phyloP scores from a whole-genome alignment of 2,888 invertebrate genomes.

The Vandiemenella viatica region DNA sequence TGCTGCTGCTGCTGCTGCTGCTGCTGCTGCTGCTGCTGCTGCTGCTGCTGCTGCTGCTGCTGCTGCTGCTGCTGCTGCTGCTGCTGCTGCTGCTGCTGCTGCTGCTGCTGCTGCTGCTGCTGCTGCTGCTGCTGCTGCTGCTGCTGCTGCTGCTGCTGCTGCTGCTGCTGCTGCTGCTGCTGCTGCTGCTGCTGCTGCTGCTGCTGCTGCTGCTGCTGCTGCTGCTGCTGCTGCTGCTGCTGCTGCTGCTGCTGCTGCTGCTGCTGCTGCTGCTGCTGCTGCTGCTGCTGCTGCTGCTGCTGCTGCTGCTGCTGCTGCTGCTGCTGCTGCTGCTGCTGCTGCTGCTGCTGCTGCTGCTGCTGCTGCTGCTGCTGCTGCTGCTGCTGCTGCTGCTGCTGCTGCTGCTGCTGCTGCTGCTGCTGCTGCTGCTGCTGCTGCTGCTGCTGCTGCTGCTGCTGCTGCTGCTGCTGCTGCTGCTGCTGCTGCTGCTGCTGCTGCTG shows the following conservation, averaged over 20 bases:
- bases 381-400: conserved; percentile 35
- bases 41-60: conserved; percentile 5
- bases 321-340: conserved; percentile 2
- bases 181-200: conserved; percentile 5
- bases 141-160: conserved; percentile 2
- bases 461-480: conserved; percentile 17
- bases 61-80: conserved; percentile 2
- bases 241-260: conserved; percentile 2
- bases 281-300: background rate
- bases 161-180: conserved; percentile 4
- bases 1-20: conserved; percentile 5
- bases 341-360: conserved; percentile 13
- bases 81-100: conserved; percentile 4
- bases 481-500: conserved; percentile 13
- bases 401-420: conserved; percentile 41
- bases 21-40: conserved; percentile 5
- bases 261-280: background rate
- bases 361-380: conserved; percentile 33
- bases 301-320: conserved; percentile 3
- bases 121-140: conserved; percentile 6
- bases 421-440: conserved; percentile 29
- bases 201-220: conserved; percentile 2
- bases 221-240: conserved; percentile 1
- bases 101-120: conserved; percentile 5
- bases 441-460: conserved; percentile 20